Evolutionary conservation across 2,797 vertebrate genomes (phyloP).

Genomic region (Podarcis siculus): DNA sequence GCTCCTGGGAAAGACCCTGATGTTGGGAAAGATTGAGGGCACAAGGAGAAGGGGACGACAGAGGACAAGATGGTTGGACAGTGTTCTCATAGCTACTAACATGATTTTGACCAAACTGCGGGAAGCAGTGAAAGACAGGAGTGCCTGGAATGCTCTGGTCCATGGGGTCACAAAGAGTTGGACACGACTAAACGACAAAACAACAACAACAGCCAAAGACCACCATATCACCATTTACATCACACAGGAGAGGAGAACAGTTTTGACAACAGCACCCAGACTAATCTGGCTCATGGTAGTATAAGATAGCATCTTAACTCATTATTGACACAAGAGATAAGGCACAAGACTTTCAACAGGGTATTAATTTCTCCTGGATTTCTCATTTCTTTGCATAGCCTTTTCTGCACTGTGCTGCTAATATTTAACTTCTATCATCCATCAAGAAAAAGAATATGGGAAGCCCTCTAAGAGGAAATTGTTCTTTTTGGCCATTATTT

Average conservation of each 20-base stretch:
- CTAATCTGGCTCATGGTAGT: background rate
- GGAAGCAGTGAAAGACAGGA: too few species aligned
- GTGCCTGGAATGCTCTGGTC: too few species aligned
- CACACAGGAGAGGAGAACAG: background rate
- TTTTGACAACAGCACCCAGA: background rate
- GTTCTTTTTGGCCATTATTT: slow-evolving; percentile 42
- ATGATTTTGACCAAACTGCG: too few species aligned
- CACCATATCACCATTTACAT: background rate
- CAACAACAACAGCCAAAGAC: too few species aligned
- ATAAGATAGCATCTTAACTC: background rate
- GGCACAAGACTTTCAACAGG: slow-evolving; percentile 29
- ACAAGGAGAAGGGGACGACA: too few species aligned
- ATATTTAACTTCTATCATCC: slow-evolving; percentile 34
- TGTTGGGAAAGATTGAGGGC: too few species aligned
- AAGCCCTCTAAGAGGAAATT: slow-evolving; percentile 11
- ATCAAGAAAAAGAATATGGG: slow-evolving; percentile 26
- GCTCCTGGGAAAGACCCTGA: too few species aligned
- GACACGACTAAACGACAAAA: too few species aligned
- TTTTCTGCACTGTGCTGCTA: slow-evolving; percentile 32
- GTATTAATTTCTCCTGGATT: slow-evolving; percentile 39
- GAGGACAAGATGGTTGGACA: too few species aligned
- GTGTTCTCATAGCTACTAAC: too few species aligned
- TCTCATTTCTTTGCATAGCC: slow-evolving; percentile 30
- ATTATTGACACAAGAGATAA: slow-evolving; percentile 50
- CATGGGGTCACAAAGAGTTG: too few species aligned